Evolutionary conservation across 2,888 invertebrate genomes (phyloP), one percentile per base, ranked within the genome.

Genomic region (Melieria picta): DNA sequence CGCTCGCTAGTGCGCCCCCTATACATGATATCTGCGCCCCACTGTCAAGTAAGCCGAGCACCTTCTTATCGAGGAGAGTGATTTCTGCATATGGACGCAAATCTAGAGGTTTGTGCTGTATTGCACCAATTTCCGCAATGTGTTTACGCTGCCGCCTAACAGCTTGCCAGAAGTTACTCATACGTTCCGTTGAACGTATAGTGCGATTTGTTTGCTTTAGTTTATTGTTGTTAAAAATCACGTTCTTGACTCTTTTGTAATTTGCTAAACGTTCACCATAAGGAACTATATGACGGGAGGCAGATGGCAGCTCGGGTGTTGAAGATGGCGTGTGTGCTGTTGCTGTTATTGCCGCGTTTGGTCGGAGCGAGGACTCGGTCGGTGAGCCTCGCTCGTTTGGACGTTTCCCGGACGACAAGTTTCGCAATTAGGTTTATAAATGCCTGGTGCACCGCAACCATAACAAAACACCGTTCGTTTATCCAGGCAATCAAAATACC

Each of bases 1-100:
- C 16, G 7, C 50, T 52, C 3, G 70, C 70, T 52, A 65, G 50
- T 47, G 4, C 47, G 42, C 43, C 7, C 9, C 75, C 70, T 52
- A 72, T 9, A 43, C 73, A 72, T 7, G 69, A 70, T 6, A 69
- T 50, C 4, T 71, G 69, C 3, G 73, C 72, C 10, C 70, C 74
- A 7, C 72, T 69, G 46, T 71, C 72, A 16, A 75, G 60, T 9
- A 75, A 43, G 30, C 60, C 72, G 4, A 75, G 42, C 30, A 43
- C 6, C 5, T 70, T 65, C 50, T 63, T 63, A 9, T 58, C 62
- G 4, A 73, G 65, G 6, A 75, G 9, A 5, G 45, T 48, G 1
- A 75, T 69, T 11, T 71, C 69, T 7, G 71, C 58, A 58, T 72
- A 75, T 4, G 73, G 75, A n/a, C 71, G 55, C 10, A 75, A 56